Conservation (phyloP, 1,140 invertebrate species). For the Mesaphorura yosii region DNA sequence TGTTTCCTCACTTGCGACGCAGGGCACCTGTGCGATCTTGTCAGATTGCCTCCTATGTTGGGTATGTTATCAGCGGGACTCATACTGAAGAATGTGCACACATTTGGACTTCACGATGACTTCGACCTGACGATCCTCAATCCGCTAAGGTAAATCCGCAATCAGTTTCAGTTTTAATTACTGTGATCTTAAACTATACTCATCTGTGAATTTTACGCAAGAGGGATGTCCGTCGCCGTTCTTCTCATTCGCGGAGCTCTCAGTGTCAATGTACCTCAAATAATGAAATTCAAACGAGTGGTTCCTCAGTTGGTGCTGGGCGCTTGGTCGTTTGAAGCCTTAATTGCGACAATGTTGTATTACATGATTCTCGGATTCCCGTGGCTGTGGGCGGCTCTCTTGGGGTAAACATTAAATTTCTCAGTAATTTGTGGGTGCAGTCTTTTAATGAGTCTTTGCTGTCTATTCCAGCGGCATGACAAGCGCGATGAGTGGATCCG, state of each 20-base stretch:
- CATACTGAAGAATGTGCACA: constrained; percentile 18
- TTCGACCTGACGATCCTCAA: not conserved
- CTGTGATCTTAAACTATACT: too few species aligned
- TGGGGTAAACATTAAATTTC: constrained; percentile 23
- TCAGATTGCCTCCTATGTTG: constrained; percentile 18
- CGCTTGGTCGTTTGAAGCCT: constrained; percentile 17
- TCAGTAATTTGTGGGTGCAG: not conserved
- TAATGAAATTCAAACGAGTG: constrained; percentile 19
- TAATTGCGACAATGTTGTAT: constrained; percentile 4
- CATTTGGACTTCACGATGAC: constrained; percentile 11
- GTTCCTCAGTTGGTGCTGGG: constrained; percentile 21
- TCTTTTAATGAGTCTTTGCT: not conserved
- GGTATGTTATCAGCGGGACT: constrained; percentile 25
- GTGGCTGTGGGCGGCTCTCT: constrained; percentile 10
- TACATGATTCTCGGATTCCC: constrained; percentile 20
- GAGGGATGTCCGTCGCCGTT: constrained; percentile 23
- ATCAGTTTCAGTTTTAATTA: too few species aligned
- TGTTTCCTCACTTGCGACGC: not conserved
- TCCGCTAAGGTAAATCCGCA: constrained; percentile 19
- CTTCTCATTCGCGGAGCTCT: constrained; percentile 23
- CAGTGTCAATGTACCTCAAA: constrained; percentile 10
- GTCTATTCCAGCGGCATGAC: constrained; percentile 18
- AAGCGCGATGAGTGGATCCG: constrained; percentile 19
- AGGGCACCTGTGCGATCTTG: constrained; percentile 17
- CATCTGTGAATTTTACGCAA: constrained; percentile 8